Conservation (phyloP, 2,797 vertebrate genomes). For the Diplodus puntazzo region DNA sequence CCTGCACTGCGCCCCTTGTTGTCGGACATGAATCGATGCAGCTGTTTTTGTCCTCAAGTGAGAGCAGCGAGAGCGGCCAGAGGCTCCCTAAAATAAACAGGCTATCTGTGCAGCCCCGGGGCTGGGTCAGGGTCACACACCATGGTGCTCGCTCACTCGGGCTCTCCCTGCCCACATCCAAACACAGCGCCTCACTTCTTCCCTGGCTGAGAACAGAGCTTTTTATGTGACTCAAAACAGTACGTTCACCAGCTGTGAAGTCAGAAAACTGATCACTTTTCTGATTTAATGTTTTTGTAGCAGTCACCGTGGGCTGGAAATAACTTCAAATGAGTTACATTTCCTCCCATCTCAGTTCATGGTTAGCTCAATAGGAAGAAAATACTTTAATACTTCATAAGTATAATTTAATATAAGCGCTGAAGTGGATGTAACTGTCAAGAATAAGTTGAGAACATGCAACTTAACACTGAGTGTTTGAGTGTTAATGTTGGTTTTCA, state of each 20-base stretch:
- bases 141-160: slow-evolving; percentile 55
- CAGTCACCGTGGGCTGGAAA: not conserved
- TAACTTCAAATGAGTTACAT: not conserved
- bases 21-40: slow-evolving; percentile 70
- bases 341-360: not conserved
- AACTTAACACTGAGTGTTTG: not conserved
- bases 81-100: slow-evolving; percentile 83
- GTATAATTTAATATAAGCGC: not conserved
- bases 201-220: slow-evolving; percentile 22
- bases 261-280: not conserved
- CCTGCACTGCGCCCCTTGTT: slow-evolving; percentile 40
- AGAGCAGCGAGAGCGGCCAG: slow-evolving; percentile 65
- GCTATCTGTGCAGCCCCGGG: slow-evolving; percentile 63
- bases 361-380: not conserved
- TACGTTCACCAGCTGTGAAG: not conserved
- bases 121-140: slow-evolving; percentile 69
- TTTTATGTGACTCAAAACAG: slow-evolving; percentile 4
- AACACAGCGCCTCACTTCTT: slow-evolving; percentile 46
- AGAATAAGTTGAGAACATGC: not conserved
- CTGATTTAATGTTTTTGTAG: not conserved
- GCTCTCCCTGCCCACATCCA: slow-evolving; percentile 61
- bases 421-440: not conserved
- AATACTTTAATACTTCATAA: not conserved
- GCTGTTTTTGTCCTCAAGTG: slow-evolving; percentile 77
- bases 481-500: not conserved